phyloP scores from a whole-genome alignment of 2,888 invertebrate genomes.

The Tetranychus truncatus region DNA sequence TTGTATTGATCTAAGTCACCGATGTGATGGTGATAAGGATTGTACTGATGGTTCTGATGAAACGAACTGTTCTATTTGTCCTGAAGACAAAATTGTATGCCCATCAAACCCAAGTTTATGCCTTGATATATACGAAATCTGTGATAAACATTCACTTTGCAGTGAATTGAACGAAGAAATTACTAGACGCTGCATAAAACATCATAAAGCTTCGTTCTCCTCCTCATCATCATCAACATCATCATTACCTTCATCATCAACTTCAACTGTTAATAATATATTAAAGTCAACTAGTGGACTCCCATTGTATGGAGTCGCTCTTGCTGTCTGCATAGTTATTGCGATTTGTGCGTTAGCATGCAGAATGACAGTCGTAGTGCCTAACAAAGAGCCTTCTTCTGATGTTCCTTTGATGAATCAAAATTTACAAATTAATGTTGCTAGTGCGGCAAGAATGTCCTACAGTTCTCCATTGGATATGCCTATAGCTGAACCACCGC shows the following conservation, averaged over 20 bases:
- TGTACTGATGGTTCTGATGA: not conserved
- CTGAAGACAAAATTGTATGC: not conserved
- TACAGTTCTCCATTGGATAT: not conserved
- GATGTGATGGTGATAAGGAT: not conserved
- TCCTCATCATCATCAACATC: not conserved
- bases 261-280: not conserved
- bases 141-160: not conserved
- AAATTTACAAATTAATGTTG: not conserved
- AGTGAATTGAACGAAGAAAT: not conserved
- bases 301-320: not conserved
- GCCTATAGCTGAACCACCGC: not conserved
- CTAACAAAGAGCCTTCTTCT: not conserved
- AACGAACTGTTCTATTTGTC: not conserved
- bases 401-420: not conserved
- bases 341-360: not conserved
- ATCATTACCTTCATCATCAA: not conserved
- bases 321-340: not conserved
- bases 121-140: not conserved
- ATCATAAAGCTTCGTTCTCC: not conserved
- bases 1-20: not conserved
- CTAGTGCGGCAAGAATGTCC: not conserved
- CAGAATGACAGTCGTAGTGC: not conserved
- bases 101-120: not conserved
- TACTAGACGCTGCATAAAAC: not conserved
- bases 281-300: not conserved